These are phyloP conservation scores for Odontocerum albicorne DNA, from an alignment of 2,888 invertebrate species.

Conservation along the genomic window DNA sequence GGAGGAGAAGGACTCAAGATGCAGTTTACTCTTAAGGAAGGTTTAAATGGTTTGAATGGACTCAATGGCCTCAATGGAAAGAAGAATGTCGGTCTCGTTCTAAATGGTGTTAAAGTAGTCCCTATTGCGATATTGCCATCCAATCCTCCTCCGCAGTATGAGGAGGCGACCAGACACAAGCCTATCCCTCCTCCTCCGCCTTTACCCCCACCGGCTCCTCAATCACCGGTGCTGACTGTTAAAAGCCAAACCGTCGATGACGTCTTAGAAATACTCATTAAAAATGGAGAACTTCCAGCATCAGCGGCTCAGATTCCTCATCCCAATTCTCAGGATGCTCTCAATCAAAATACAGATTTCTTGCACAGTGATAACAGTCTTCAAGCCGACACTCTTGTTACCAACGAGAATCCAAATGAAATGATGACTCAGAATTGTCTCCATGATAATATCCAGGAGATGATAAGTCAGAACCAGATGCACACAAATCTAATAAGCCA, in stretches of 20 bases:
- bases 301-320: conserved; percentile 75
- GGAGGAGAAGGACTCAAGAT: conserved; percentile 38
- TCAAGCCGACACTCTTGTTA: conserved; percentile 47
- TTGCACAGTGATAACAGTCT: conserved; percentile 37
- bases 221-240: conserved; percentile 41
- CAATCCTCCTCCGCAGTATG: conserved; percentile 68
- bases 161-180: conserved; percentile 61
- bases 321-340: conserved; percentile 47
- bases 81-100: conserved; percentile 60
- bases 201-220: conserved; percentile 40
- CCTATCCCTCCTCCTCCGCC: conserved; percentile 42
- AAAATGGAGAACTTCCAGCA: conserved; percentile 89
- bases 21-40: conserved; percentile 35
- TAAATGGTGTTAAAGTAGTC: conserved; percentile 63
- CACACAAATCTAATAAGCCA: conserved; percentile 44
- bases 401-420: conserved; percentile 52
- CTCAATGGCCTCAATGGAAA: conserved; percentile 38
- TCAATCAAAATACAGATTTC: conserved; percentile 36
- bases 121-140: conserved; percentile 55
- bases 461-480: conserved; percentile 28
- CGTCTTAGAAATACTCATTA: conserved; percentile 89
- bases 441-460: conserved; percentile 41
- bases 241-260: conserved; percentile 87
- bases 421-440: conserved; percentile 51
- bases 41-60: conserved; percentile 37